Evolutionary conservation across 2,888 invertebrate genomes (phyloP).

Genomic region (Lasioglossum malachurum): DNA sequence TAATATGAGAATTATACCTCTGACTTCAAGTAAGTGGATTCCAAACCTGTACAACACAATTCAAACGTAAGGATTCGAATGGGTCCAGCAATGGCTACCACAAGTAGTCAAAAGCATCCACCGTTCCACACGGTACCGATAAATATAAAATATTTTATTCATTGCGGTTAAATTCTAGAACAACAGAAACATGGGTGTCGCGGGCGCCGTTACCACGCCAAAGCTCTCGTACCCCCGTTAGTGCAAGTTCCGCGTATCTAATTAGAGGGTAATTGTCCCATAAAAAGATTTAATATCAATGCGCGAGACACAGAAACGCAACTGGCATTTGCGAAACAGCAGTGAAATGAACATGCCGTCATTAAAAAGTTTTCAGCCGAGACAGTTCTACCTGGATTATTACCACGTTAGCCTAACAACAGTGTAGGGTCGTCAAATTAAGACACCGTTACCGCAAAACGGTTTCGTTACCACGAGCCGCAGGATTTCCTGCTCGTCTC

Average conservation of each 20-base stretch:
- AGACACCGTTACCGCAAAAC: conserved; percentile 18
- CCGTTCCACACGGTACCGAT: not conserved
- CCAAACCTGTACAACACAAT: no score
- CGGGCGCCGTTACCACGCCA: not conserved
- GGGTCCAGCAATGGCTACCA: not conserved
- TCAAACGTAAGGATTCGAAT: no score
- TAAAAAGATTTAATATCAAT: conserved; percentile 14
- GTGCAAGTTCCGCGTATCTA: not conserved
- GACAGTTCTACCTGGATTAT: conserved; percentile 36
- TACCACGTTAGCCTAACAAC: conserved; percentile 18
- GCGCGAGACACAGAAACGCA: not conserved
- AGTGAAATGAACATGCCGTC: not conserved
- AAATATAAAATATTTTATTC: not conserved
- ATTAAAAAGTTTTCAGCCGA: conserved; percentile 25
- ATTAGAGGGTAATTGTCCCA: not conserved
- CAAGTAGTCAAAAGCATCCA: not conserved
- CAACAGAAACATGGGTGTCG: not conserved
- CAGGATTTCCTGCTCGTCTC: conserved; percentile 5
- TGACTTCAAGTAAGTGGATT: no score
- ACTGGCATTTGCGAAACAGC: not conserved
- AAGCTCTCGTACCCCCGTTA: not conserved
- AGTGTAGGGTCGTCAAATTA: conserved; percentile 12
- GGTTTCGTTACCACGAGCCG: conserved; percentile 17
- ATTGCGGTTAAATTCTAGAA: not conserved
- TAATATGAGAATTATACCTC: no score